Evolutionary conservation across 2,113 vertebrate genomes (phyloP).

Genomic region (Phylloscopus trochilus): DNA sequence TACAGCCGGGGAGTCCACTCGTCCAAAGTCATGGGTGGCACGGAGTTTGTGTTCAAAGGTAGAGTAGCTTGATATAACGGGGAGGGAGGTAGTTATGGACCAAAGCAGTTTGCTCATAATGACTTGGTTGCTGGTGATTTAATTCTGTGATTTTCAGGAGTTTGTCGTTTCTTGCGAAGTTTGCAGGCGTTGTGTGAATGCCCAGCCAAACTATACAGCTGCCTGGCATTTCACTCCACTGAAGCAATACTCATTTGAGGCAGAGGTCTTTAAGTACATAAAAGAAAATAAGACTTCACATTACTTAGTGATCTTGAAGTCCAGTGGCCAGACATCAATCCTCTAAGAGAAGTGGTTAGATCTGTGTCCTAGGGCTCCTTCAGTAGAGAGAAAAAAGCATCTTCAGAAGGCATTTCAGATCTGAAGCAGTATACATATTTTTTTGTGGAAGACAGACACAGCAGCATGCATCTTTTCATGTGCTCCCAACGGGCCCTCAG

Average conservation of each 20-base stretch:
- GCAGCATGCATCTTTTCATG: background rate
- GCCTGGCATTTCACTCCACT: background rate
- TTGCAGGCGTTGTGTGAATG: background rate
- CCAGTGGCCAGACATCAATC: background rate
- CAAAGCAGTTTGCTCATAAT: background rate
- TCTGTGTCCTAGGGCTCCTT: background rate
- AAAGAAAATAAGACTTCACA: background rate
- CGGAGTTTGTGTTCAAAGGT: conserved; percentile 97
- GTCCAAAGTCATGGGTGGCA: conserved; percentile 86
- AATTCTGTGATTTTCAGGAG: background rate
- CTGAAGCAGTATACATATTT: background rate
- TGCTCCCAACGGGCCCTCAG: background rate
- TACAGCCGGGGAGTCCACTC: conserved; percentile 91
- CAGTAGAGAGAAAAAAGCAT: background rate
- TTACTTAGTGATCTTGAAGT: background rate
- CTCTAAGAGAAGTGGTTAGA: background rate
- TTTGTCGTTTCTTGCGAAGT: background rate
- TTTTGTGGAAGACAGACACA: background rate
- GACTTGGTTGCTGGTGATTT: background rate
- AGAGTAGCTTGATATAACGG: background rate
- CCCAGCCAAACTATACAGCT: background rate
- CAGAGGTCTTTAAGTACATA: background rate
- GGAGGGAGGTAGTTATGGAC: background rate
- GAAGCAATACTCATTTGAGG: background rate
- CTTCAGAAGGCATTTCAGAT: background rate